Percentiles rank a stretch among this genome's conserved stretches.
These are phyloP conservation scores for Drosophila algonquin DNA, from an alignment of 2,888 invertebrate species.

Conservation along the genomic window DNA sequence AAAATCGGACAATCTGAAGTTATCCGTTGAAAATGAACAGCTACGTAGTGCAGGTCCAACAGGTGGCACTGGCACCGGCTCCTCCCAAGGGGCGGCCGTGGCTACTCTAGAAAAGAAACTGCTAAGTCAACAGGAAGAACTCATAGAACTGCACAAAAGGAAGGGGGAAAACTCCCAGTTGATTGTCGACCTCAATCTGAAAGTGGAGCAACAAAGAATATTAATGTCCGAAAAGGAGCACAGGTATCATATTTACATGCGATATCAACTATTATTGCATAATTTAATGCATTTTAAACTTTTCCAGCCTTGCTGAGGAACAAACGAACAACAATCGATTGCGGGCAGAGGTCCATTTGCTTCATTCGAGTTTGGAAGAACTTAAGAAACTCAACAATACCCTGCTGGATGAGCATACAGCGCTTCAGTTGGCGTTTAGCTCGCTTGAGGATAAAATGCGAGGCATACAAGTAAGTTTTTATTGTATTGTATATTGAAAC, in stretches of 20 bases:
- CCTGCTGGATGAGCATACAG: slow-evolving; percentile 96
- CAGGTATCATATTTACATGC: slow-evolving; percentile 82
- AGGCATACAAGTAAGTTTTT: slow-evolving; percentile 89
- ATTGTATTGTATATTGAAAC: neutral
- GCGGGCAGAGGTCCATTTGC: slow-evolving; percentile 89
- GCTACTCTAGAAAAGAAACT: slow-evolving; percentile 93
- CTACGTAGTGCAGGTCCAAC: slow-evolving; percentile 87
- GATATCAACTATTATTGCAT: neutral
- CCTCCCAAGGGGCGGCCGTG: slow-evolving; percentile 85
- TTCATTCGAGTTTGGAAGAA: slow-evolving; percentile 89
- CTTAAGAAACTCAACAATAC: slow-evolving; percentile 93
- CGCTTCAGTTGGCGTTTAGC: slow-evolving; percentile 94
- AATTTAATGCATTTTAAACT: neutral
- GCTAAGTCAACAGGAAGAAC: slow-evolving; percentile 94
- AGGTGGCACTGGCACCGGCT: slow-evolving; percentile 84
- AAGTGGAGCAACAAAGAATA: slow-evolving; percentile 93
- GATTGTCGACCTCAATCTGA: slow-evolving; percentile 94
- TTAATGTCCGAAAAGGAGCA: slow-evolving; percentile 89
- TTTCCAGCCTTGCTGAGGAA: slow-evolving; percentile 88
- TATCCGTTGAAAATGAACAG: slow-evolving; percentile 93
- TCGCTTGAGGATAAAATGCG: slow-evolving; percentile 95
- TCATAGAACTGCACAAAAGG: slow-evolving; percentile 94
- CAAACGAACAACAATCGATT: slow-evolving; percentile 87
- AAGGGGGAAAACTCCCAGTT: slow-evolving; percentile 97
- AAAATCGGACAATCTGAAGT: slow-evolving; percentile 92